Evolutionary conservation across 2,888 invertebrate species (phyloP), one percentile per base, ranked within the genome.

Genomic region (Acanthococcus lagerstroemiae): DNA sequence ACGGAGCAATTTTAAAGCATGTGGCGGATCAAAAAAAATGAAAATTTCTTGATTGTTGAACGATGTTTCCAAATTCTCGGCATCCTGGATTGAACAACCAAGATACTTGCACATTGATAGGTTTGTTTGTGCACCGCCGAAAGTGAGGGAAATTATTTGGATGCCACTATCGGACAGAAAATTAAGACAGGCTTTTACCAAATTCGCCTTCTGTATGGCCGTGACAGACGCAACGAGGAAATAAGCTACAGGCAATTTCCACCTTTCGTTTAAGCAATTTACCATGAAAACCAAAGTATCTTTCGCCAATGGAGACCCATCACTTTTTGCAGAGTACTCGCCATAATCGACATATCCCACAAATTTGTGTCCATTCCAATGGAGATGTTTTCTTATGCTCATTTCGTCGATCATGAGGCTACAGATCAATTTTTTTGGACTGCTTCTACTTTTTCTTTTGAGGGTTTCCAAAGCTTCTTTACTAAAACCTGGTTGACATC

Each of bases 221-320:
- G 19, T 54, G n/a, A 68, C 19, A 1, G 26, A 24, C 3, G 27
- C 17, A 4, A 21, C 25, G 12, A 68, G 55, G 57, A 69, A 69
- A 30, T 69, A 69, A 3, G 48, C 69, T 6, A 69, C 30, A 24
- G 67, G 68, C n/a, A 69, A 5, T 66, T 69, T 69, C 69, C 69
- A 69, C 15, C 26, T 12, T 19, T 48, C 30, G 66, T 69, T 69
- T 6, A 69, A 1, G 27, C 57, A 55, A 15, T 65, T 55, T 19
- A 69, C 22, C 57, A 68, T 50, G n/a, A 68, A 37, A 7, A 37
- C 37, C 7, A 37, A 12, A 7, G 12, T 12, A 21, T 69, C 69
- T 37, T 21, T 55, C 26, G 65, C 65, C n/a, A 24, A n/a, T 26
- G 22, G n/a, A n/a, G n/a, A n/a, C n/a, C n/a, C n/a, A n/a, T n/a